phyloP scores from a whole-genome alignment of 2,113 vertebrate genomes.

The Hypomesus transpacificus region DNA sequence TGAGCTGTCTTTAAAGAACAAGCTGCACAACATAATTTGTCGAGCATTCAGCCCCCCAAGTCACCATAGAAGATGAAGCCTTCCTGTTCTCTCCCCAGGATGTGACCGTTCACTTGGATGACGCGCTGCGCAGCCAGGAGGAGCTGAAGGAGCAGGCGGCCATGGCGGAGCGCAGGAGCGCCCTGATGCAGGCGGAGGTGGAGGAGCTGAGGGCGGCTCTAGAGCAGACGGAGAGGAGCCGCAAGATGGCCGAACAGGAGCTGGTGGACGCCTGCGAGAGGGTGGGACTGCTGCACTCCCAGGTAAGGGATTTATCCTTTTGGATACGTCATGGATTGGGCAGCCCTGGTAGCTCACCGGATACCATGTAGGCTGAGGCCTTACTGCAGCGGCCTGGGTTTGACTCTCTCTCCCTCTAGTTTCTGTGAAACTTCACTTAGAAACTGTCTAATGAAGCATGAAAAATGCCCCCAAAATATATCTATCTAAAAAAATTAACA shows the following conservation, averaged over 20 bases:
- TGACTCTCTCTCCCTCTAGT: no score
- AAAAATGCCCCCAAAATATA: no score
- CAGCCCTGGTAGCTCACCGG: no score
- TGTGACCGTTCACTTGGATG: slow-evolving; percentile 74
- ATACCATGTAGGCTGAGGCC: no score
- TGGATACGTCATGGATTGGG: no score
- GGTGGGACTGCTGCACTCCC: slow-evolving; percentile 72
- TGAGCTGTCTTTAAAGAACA: no score
- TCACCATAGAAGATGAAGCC: neutral
- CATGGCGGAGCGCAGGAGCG: slow-evolving; percentile 71
- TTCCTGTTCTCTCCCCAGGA: slow-evolving; percentile 51
- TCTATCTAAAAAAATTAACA: no score
- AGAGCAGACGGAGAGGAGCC: slow-evolving; percentile 76
- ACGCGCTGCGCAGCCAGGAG: slow-evolving; percentile 69
- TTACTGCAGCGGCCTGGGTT: no score
- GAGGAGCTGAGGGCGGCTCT: slow-evolving; percentile 75
- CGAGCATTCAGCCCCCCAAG: no score
- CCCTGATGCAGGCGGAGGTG: slow-evolving; percentile 75
- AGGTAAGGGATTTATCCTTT: neutral
- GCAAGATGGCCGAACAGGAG: slow-evolving; percentile 80
- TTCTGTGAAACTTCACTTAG: no score
- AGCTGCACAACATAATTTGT: no score
- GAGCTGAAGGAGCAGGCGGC: slow-evolving; percentile 80
- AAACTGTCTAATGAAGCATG: no score
- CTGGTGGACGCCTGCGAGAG: slow-evolving; percentile 71